A percentile compares a stretch with the other conserved stretches of the same genome.
phyloP scores from a whole-genome alignment of 2,113 vertebrate species.

The Chaenocephalus aceratus region DNA sequence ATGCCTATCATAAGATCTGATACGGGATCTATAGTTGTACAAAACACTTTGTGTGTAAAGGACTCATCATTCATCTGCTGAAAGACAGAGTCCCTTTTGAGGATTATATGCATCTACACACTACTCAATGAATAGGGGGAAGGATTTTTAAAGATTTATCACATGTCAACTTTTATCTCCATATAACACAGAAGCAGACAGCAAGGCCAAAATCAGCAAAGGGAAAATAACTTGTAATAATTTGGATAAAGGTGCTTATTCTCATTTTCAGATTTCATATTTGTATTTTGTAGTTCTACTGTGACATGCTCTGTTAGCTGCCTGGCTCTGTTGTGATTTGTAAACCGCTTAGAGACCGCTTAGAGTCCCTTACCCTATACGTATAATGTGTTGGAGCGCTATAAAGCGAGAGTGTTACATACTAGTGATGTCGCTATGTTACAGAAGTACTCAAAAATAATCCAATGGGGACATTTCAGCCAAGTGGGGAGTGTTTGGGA shows the following conservation, averaged over 20 bases:
- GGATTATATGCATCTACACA: neutral
- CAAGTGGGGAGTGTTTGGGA: too few species aligned
- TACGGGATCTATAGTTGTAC: neutral
- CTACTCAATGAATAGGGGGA: neutral
- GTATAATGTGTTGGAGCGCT: too few species aligned
- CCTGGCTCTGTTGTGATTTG: too few species aligned
- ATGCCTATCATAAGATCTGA: neutral
- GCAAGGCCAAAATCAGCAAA: slow-evolving; percentile 1
- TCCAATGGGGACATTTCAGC: too few species aligned
- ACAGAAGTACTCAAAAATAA: too few species aligned
- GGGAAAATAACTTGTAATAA: neutral
- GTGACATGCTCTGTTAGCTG: too few species aligned
- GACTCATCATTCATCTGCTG: neutral
- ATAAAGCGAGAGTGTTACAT: too few species aligned
- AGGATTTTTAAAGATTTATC: neutral
- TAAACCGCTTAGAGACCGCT: too few species aligned
- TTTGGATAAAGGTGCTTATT: neutral
- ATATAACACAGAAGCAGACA: neutral
- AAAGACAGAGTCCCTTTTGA: neutral
- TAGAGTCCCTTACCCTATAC: too few species aligned
- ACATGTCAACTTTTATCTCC: neutral
- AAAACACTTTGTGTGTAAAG: neutral
- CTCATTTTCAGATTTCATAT: too few species aligned
- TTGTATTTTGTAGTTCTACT: too few species aligned
- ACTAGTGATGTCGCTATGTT: too few species aligned